phyloP scores from a whole-genome alignment of 2,797 vertebrate genomes.

The Lithobates pipiens region DNA sequence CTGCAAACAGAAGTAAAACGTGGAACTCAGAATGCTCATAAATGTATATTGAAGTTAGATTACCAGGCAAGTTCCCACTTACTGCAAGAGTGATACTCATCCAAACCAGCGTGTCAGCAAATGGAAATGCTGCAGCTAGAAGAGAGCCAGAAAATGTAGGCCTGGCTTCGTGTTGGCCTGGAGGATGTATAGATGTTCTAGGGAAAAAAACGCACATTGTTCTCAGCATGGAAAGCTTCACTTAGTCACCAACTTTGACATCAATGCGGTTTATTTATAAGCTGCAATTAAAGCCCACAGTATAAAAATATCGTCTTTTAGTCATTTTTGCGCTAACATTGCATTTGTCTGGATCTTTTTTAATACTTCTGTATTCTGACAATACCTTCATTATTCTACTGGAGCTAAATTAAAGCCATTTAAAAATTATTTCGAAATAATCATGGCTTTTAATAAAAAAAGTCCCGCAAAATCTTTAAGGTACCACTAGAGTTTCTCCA shows the following conservation, averaged over 20 bases:
- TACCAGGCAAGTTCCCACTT: constrained; percentile 5
- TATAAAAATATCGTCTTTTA: constrained; percentile 4
- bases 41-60: background rate
- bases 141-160: constrained; percentile 12
- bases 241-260: constrained; percentile 52
- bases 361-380: background rate
- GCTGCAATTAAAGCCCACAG: constrained; percentile 33
- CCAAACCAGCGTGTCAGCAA: constrained; percentile 21
- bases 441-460: too few species aligned
- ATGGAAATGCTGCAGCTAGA: constrained; percentile 15
- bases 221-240: constrained; percentile 40
- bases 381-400: background rate
- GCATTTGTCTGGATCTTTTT: constrained; percentile 2
- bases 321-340: background rate
- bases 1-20: too few species aligned
- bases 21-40: too few species aligned
- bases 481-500: too few species aligned
- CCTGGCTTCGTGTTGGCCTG: constrained; percentile 1
- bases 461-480: too few species aligned
- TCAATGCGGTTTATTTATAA: constrained; percentile 55
- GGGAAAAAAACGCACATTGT: constrained; percentile 38
- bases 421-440: too few species aligned
- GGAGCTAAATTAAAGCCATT: too few species aligned
- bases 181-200: constrained; percentile 6
- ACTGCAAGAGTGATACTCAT: background rate